These are phyloP conservation scores for Helobdella robusta DNA, from an alignment of 2,888 invertebrate genomes.

Conservation along the genomic window DNA sequence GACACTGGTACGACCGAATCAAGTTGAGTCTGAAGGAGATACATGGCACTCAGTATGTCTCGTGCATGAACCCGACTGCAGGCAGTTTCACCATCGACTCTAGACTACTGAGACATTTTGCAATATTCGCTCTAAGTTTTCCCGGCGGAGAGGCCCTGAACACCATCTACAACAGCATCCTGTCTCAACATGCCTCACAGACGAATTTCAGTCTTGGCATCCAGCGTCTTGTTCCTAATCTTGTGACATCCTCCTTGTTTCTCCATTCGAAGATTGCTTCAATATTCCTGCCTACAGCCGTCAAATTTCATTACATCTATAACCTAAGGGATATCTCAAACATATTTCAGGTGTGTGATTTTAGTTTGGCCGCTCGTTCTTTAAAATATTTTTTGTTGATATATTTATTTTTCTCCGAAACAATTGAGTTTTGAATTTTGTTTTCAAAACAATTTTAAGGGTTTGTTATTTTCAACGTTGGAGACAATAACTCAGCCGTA, in stretches of 20 bases:
- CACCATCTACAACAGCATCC: slow-evolving; percentile 77
- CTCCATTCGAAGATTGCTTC: slow-evolving; percentile 76
- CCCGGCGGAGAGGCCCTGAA: slow-evolving; percentile 72
- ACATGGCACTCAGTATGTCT: slow-evolving; percentile 92
- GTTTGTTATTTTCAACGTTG: slow-evolving; percentile 75
- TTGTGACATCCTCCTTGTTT: slow-evolving; percentile 72
- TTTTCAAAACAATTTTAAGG: no score
- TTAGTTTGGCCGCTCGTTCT: neutral
- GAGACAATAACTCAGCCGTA: slow-evolving; percentile 71
- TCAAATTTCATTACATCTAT: slow-evolving; percentile 92
- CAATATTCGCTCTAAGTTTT: slow-evolving; percentile 59
- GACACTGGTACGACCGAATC: slow-evolving; percentile 89
- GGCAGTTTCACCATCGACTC: slow-evolving; percentile 94
- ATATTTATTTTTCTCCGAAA: neutral
- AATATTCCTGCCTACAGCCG: slow-evolving; percentile 83
- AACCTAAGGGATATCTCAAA: slow-evolving; percentile 88
- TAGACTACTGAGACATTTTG: slow-evolving; percentile 62
- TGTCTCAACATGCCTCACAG: slow-evolving; percentile 50
- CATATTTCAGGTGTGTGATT: slow-evolving; percentile 68
- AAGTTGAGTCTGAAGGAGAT: slow-evolving; percentile 83
- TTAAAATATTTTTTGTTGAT: neutral
- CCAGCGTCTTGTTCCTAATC: slow-evolving; percentile 61
- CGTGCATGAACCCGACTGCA: slow-evolving; percentile 95
- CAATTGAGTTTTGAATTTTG: no score
- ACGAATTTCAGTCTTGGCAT: slow-evolving; percentile 54